These are phyloP conservation scores for Erinaceus europaeus DNA, from an alignment of 2,113 vertebrate genomes.

Conservation along the genomic window DNA sequence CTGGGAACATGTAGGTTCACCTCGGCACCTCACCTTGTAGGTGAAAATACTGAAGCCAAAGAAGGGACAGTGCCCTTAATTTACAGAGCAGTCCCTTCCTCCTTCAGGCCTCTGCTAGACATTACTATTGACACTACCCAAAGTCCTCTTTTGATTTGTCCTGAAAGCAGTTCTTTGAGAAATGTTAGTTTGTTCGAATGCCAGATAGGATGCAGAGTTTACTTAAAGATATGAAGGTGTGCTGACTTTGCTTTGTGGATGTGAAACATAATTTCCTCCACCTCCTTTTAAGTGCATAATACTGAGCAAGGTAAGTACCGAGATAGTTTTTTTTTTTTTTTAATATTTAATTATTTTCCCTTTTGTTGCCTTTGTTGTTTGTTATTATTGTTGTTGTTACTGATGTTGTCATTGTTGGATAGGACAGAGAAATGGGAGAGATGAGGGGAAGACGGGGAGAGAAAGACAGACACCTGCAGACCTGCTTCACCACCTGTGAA, in stretches of 20 bases:
- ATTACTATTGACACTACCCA: neutral
- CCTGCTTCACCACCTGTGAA: too few species aligned
- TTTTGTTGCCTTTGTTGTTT: too few species aligned
- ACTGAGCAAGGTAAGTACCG: slow-evolving; percentile 18
- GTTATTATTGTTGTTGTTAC: too few species aligned
- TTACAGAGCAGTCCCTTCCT: neutral
- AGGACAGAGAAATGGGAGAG: too few species aligned
- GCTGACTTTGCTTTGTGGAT: slow-evolving; percentile 16
- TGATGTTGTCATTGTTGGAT: too few species aligned
- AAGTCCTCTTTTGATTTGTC: too few species aligned
- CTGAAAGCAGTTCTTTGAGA: too few species aligned
- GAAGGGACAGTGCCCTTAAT: neutral
- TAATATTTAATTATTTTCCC: too few species aligned
- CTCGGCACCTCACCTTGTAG: neutral
- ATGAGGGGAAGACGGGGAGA: too few species aligned
- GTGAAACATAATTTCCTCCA: slow-evolving; percentile 24
- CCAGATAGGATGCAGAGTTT: neutral
- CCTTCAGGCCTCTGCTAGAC: neutral
- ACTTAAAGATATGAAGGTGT: neutral
- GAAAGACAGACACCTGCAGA: too few species aligned
- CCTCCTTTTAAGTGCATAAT: slow-evolving; percentile 1
- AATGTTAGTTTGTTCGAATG: neutral
- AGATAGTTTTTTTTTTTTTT: slow-evolving; percentile 2
- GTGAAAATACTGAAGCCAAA: neutral
- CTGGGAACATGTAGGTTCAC: neutral